A percentile compares a stretch with the other conserved stretches of the same genome.
Evolutionary conservation across 1,140 invertebrate genomes (phyloP).

Genomic region (Hestina assimilis): DNA sequence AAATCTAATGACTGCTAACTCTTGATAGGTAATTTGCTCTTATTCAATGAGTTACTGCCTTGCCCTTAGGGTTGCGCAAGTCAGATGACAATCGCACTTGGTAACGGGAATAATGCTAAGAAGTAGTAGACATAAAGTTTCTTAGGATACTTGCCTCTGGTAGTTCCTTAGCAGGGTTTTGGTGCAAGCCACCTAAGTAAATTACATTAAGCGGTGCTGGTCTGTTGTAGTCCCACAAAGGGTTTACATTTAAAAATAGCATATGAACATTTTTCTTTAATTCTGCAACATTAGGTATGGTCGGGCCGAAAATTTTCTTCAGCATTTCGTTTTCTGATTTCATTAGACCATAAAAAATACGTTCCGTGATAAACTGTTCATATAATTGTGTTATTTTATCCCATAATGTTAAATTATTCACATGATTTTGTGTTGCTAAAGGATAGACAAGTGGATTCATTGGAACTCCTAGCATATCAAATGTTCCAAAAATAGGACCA

Average conservation of each 20-base stretch:
- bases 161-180: background rate
- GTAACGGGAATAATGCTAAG: too few relatives aligned
- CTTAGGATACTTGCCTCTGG: background rate
- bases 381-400: conserved; percentile 20
- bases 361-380: background rate
- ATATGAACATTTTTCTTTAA: background rate
- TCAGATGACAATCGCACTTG: too few relatives aligned
- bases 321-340: conserved; percentile 4
- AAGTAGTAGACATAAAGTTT: too few relatives aligned
- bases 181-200: background rate
- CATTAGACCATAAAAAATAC: background rate
- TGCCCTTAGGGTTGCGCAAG: too few relatives aligned
- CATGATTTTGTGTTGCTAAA: background rate
- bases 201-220: background rate
- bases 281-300: background rate
- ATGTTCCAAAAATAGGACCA: background rate
- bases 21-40: too few relatives aligned
- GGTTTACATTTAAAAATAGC: background rate
- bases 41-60: too few relatives aligned
- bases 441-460: conserved; percentile 1
- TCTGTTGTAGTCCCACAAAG: conserved; percentile 1
- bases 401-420: background rate
- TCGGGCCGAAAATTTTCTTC: background rate
- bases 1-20: too few relatives aligned
- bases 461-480: background rate